These are phyloP conservation scores for Hydropotes inermis DNA, from an alignment of 2,113 vertebrate species.

Conservation along the genomic window DNA sequence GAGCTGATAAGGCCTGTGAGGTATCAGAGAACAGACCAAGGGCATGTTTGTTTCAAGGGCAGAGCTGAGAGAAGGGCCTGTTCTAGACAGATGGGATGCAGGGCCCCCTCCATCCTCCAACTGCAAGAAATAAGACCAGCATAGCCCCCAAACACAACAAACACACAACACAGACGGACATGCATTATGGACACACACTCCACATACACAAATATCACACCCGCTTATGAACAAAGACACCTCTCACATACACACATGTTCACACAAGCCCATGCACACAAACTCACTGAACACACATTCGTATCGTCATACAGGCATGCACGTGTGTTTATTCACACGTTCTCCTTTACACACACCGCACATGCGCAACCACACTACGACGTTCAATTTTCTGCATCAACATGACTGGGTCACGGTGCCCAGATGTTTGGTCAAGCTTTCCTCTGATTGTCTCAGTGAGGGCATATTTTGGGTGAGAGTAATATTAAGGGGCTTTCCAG, in stretches of 20 bases:
- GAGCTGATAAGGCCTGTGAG: fast-evolving
- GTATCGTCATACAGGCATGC: background rate
- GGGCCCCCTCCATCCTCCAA: background rate
- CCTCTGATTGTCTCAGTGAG: background rate
- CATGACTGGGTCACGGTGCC: background rate
- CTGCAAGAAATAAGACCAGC: background rate
- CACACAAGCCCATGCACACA: too few relatives aligned
- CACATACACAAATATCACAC: background rate
- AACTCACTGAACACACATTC: background rate
- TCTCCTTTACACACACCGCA: background rate
- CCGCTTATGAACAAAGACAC: background rate
- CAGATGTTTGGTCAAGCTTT: background rate
- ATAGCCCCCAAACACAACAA: background rate
- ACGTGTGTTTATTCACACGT: too few relatives aligned
- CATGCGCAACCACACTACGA: background rate
- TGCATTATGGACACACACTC: too few relatives aligned
- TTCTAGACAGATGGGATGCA: background rate
- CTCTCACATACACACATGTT: fast-evolving
- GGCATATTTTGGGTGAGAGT: background rate
- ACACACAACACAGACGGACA: background rate
- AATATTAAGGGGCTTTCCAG: background rate
- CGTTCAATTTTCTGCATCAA: background rate
- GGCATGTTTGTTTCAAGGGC: background rate
- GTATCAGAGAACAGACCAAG: background rate
- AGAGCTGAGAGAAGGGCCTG: background rate